Evolutionary conservation across 2,797 vertebrate species (phyloP).

Genomic region (Sebastes minor): DNA sequence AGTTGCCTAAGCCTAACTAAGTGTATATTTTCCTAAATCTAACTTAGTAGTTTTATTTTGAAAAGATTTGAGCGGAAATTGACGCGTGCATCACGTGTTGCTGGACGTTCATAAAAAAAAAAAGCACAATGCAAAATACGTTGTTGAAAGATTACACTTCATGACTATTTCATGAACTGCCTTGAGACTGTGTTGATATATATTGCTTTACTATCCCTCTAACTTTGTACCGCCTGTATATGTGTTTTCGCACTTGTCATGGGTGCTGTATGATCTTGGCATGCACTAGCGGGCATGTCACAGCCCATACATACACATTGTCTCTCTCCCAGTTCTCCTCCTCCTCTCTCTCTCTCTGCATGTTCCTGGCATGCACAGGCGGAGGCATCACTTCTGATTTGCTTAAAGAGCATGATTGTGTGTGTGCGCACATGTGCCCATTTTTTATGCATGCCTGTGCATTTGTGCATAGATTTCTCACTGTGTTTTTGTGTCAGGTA

Average conservation of each 20-base stretch:
- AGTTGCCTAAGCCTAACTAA: too few relatives aligned
- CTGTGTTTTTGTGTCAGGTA: constrained; percentile 2
- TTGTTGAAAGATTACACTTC: too few relatives aligned
- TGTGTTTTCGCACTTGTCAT: constrained; percentile 34
- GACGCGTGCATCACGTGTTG: too few relatives aligned
- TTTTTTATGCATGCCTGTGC: constrained; percentile 12
- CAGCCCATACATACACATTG: constrained; percentile 23
- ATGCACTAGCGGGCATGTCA: constrained; percentile 42
- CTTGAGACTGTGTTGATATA: not conserved
- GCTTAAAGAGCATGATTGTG: constrained; percentile 24
- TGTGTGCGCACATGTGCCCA: constrained; percentile 5
- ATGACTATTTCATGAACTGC: too few relatives aligned
- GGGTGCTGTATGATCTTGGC: constrained; percentile 45
- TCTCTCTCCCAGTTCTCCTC: constrained; percentile 23
- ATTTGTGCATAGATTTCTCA: not conserved
- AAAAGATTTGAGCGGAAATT: too few relatives aligned
- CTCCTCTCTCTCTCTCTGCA: constrained; percentile 45
- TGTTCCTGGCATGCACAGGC: constrained; percentile 62
- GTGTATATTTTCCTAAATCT: too few relatives aligned
- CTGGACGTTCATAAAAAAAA: too few relatives aligned
- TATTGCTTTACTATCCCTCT: constrained; percentile 16
- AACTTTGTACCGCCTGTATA: constrained; percentile 7
- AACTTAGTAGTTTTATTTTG: too few relatives aligned
- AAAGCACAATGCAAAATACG: too few relatives aligned
- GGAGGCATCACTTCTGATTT: constrained; percentile 63